Base-by-base conservation (phyloP, 2,888 invertebrate genomes). In the Cryptocephalus primarius region DNA sequence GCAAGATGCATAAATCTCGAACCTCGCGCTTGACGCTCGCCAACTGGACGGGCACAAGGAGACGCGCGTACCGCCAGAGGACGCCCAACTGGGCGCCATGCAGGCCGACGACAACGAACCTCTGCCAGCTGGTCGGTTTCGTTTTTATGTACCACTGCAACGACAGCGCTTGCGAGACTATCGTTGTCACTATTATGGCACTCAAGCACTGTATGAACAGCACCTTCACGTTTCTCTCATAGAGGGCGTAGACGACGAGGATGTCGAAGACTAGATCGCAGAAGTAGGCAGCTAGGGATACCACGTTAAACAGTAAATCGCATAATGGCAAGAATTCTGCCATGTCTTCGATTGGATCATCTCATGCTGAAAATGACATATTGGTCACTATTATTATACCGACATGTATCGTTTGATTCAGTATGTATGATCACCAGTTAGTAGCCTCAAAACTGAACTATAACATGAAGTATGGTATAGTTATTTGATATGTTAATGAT, bases 231-330 rank as follows among this genome's bases (percentile, higher is more conserved):
- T 80, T 79, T 47, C 80, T 73, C 64, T 83, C 80, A 55, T 85
- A 83, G 32, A 91, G 75, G 22, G 89, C 87, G 69, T 89, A 91
- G 40, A 86, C 83, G 75, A 88, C 83, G 47, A 90, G 83, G 50
- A 89, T 77, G 70, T 91, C 89, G 69, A 91, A 91, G 8, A 90
- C 88, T 52, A 89, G 82, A 75, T 90, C 89, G 75, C 90, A 90
- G 71, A 91, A 91, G 68, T 91, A 90, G 22, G 87, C 87, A 48
- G 88, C 88, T 57, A 91, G 73, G 42, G 90, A 90, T 60, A 90
- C 88, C 67, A 91, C 86, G 72, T 91, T 91, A 76, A 91, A 91
- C 42, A 91, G 75, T 55, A 90, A 85, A 74, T 91, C 91, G 77
- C 91, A 91, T 67, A 91, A 78, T 57, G 90, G 90, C 71, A 91